phyloP scores from a whole-genome alignment of 2,888 invertebrate genomes.

The Gymnoscelis rufifasciata region DNA sequence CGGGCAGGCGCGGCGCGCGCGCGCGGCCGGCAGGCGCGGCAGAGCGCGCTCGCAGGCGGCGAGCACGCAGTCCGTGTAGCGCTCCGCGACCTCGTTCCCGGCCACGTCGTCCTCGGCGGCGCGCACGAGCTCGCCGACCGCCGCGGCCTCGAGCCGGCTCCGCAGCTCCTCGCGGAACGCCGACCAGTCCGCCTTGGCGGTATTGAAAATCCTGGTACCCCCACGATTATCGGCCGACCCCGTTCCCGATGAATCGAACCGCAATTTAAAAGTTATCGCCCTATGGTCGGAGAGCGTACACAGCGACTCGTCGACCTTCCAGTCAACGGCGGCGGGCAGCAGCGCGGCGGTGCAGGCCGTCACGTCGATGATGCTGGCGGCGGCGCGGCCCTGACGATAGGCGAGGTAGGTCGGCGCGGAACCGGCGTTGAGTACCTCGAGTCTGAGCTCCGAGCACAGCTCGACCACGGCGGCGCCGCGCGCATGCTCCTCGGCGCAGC shows the following conservation, averaged over 20 bases:
- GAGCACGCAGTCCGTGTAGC: background rate
- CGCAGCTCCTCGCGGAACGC: background rate
- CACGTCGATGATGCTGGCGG: constrained; percentile 4
- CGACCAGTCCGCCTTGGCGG: background rate
- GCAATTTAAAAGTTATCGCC: background rate
- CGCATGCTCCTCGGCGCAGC: background rate
- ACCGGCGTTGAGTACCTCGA: background rate
- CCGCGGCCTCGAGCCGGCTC: background rate
- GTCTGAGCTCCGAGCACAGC: background rate
- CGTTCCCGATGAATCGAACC: background rate
- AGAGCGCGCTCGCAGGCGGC: background rate
- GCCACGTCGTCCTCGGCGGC: background rate
- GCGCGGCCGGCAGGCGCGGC: background rate
- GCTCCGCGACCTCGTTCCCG: background rate
- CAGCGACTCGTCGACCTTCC: background rate
- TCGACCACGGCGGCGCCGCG: background rate
- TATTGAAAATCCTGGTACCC: background rate
- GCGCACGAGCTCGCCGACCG: background rate
- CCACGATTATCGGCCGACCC: too few relatives aligned
- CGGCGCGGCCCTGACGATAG: background rate
- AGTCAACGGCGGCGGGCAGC: background rate
- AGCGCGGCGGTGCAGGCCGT: constrained; percentile 7
- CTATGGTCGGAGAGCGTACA: background rate
- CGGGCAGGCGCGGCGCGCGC: background rate
- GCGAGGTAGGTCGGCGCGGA: background rate